phyloP scores from a whole-genome alignment of 1,140 invertebrate species.

The Nasonia vitripennis region DNA sequence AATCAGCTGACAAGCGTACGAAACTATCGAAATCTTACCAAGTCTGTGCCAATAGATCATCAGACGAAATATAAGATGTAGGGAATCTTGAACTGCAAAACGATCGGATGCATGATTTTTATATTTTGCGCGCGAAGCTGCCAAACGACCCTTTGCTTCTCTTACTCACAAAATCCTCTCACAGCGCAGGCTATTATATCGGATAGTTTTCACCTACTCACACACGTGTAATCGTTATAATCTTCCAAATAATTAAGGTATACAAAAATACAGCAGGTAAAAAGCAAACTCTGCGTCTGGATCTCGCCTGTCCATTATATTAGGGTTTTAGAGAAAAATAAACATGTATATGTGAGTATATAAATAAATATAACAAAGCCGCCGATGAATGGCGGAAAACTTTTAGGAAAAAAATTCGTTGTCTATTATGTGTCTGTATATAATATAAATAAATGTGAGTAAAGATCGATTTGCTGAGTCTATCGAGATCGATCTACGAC shows the following conservation, averaged over 20 bases:
- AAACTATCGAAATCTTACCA: too few species aligned
- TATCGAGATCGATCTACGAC: neutral
- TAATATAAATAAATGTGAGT: constrained; percentile 30
- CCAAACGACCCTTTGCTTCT: neutral
- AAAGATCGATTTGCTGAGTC: neutral
- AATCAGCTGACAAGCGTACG: neutral
- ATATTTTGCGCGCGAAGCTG: neutral
- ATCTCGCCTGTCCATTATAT: constrained; percentile 24
- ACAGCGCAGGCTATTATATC: neutral
- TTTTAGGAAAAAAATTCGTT: constrained; percentile 27
- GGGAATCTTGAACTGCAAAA: too few species aligned
- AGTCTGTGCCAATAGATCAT: too few species aligned
- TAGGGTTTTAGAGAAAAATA: neutral
- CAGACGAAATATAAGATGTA: too few species aligned
- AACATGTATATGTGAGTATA: constrained; percentile 4
- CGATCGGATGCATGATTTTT: too few species aligned
- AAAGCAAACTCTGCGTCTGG: constrained; percentile 13
- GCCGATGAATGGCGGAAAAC: neutral
- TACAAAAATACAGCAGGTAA: neutral
- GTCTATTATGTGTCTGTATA: constrained; percentile 38
- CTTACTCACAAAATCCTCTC: too few species aligned
- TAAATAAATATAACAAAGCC: neutral
- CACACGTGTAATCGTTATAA: neutral
- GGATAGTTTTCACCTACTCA: neutral
- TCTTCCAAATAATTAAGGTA: neutral